Evolutionary conservation across 2,888 invertebrate genomes (phyloP), one percentile per base, ranked within the genome.

Genomic region (Anarsia innoxiella): DNA sequence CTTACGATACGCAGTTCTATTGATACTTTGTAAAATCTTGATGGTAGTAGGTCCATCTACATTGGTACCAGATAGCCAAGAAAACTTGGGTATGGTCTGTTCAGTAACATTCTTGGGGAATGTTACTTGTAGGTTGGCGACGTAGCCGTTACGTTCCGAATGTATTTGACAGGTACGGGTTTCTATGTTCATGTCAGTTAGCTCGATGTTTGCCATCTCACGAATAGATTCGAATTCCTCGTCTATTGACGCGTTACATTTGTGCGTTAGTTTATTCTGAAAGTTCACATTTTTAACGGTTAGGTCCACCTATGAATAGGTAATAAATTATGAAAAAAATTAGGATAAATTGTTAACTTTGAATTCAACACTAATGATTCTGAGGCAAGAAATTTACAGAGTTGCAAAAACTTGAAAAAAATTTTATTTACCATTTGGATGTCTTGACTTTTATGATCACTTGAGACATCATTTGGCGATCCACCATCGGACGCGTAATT

Each of bases 21-120:
- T 93, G 23, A 96, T 84, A 10, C 91, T 91, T 78, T 94, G 95
- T 32, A 94, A 76, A 35, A 96, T 82, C 66, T 92, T 91, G 5
- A 88, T 87, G 49, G 92, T 91, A 1, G 90, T 88, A 27, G 87
- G 72, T 44, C 91, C 91, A 53, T 93, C 92, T 1, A 96, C 82
- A 53, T 85, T 86, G n/a, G 85, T 86, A 13, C 83, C 85, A 1
- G 77, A 73, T 2, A 86, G 53, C 85, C 85, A 86, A 2, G 85
- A 79, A 49, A 86, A 84, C 49, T 79, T 82, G 10, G 86, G 86
- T 60, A 86, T 83, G 4, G 73, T 77, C 42, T 77, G 75, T 53
- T 83, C 83, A 2, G 71, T 65, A 3, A 78, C 69, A 52, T 83
- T 77, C 44, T 75, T 76, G 1, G 91, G 90, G 58, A 91, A 91